Evolutionary conservation across 2,113 vertebrate species (phyloP).

Genomic region (Maccullochella peelii): DNA sequence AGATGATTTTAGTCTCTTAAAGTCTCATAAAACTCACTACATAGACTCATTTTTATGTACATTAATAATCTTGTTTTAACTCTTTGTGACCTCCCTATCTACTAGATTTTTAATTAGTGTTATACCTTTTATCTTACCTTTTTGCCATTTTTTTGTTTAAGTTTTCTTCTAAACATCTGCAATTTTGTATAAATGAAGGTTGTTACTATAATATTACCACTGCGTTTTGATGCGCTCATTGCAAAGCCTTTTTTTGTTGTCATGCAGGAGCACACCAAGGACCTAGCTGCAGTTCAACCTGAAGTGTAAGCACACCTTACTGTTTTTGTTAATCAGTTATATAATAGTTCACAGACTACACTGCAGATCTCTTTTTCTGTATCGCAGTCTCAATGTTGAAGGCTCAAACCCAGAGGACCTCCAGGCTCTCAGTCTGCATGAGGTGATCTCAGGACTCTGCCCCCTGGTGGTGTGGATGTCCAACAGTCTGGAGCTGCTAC

Average conservation of each 20-base stretch:
- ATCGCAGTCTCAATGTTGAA: slow-evolving; percentile 21
- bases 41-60: background rate
- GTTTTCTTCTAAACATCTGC: background rate
- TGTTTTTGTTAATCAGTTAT: background rate
- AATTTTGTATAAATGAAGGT: background rate
- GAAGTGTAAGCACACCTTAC: slow-evolving; percentile 75
- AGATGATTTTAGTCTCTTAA: too few species aligned
- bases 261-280: slow-evolving; percentile 82
- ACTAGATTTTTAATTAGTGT: background rate
- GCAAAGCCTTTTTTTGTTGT: background rate
- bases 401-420: slow-evolving; percentile 39
- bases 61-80: background rate
- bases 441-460: slow-evolving; percentile 75
- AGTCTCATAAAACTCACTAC: too few species aligned
- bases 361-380: background rate
- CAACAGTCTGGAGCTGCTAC: slow-evolving; percentile 85
- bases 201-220: background rate
- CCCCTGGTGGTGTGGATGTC: slow-evolving; percentile 87
- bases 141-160: background rate
- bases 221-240: background rate
- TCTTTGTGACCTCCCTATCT: background rate
- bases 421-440: slow-evolving; percentile 37
- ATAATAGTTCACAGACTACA: background rate
- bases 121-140: background rate
- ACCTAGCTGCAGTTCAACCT: slow-evolving; percentile 77